phyloP scores from a whole-genome alignment of 1,140 invertebrate genomes.

The Triops cancriformis region DNA sequence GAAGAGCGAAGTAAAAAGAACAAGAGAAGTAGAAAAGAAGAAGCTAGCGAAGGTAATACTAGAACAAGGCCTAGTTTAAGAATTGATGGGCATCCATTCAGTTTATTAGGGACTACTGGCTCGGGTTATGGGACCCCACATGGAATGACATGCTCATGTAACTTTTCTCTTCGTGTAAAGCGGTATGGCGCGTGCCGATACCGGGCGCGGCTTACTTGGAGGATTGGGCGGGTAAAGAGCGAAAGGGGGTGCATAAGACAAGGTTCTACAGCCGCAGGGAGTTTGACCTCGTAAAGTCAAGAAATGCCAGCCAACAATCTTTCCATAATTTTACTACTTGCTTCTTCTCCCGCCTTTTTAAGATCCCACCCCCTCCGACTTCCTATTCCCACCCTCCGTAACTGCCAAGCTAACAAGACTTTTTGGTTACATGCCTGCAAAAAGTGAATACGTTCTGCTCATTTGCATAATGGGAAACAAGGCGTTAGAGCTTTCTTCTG shows the following conservation, averaged over 20 bases:
- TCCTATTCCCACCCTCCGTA: not conserved
- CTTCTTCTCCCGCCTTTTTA: not conserved
- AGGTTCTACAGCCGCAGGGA: no score
- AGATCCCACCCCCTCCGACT: no score
- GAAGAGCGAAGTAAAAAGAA: no score
- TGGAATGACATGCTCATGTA: not conserved
- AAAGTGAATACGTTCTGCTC: not conserved
- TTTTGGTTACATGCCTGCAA: not conserved
- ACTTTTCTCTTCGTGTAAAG: not conserved
- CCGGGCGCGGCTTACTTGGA: not conserved
- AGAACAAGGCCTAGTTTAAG: slow-evolving; percentile 10
- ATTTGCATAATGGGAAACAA: slow-evolving; percentile 14
- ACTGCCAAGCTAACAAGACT: not conserved
- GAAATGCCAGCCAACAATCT: not conserved
- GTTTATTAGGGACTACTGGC: not conserved
- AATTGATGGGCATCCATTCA: slow-evolving; percentile 10
- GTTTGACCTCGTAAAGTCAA: not conserved
- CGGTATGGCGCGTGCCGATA: not conserved
- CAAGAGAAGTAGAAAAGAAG: not conserved
- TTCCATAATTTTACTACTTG: not conserved
- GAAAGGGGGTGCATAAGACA: not conserved
- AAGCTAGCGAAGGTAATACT: not conserved
- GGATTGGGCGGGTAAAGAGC: not conserved
- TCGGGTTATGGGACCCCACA: not conserved
- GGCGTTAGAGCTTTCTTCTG: not conserved